Evolutionary conservation across 2,113 vertebrate species (phyloP).

Genomic region (Illadopsis cleaveri): DNA sequence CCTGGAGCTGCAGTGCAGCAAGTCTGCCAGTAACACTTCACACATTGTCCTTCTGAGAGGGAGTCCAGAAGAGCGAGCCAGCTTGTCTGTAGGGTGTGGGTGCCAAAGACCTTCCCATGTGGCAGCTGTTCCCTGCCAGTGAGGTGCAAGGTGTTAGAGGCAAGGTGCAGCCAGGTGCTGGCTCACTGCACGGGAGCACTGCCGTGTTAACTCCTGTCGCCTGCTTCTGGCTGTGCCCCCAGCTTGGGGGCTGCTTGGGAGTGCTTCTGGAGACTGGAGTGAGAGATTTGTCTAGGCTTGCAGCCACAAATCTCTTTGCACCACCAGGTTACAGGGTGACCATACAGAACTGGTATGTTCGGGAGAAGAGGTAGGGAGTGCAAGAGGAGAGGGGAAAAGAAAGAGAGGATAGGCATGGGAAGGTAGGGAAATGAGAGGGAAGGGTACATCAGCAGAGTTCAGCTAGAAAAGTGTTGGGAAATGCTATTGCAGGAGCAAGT

Average conservation of each 20-base stretch:
- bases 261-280: neutral
- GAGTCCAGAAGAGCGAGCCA: neutral
- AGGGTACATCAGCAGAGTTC: neutral
- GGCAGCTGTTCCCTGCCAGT: neutral
- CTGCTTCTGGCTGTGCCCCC: neutral
- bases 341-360: neutral
- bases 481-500: neutral
- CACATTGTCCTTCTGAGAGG: neutral
- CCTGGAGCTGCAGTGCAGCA: slow-evolving; percentile 47
- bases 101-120: neutral
- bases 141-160: neutral
- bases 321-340: neutral
- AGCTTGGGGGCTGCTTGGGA: neutral
- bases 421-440: neutral
- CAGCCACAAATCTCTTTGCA: fast-evolving
- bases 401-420: neutral
- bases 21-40: slow-evolving; percentile 7
- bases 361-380: neutral
- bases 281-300: neutral
- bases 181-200: neutral
- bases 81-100: neutral
- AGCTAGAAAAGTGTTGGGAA: neutral
- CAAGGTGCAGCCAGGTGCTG: neutral
- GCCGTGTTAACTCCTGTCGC: fast-evolving
- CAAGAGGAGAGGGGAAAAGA: too few species aligned